Percentiles rank a stretch among this genome's conserved stretches.
These are phyloP conservation scores for Rhabdomys dilectus DNA, from an alignment of 2,113 vertebrate species.

Conservation along the genomic window DNA sequence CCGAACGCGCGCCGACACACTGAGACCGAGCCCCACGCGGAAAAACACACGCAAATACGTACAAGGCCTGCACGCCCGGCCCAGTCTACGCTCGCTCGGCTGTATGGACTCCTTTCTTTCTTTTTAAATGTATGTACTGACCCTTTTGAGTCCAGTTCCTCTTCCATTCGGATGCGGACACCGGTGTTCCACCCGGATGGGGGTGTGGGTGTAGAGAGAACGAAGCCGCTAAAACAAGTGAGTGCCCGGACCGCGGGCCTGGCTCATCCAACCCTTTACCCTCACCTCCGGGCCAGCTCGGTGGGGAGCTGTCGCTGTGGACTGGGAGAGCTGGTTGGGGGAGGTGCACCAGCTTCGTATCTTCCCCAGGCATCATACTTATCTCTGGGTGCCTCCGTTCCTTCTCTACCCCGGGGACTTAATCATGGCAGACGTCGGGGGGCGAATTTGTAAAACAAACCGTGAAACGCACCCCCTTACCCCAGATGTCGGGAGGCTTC, in stretches of 20 bases:
- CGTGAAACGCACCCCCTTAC: conserved; percentile 66
- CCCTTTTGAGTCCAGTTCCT: conserved; percentile 27
- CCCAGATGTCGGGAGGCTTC: conserved; percentile 32
- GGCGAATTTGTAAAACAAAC: conserved; percentile 81
- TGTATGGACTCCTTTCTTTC: not conserved
- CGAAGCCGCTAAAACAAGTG: conserved; percentile 3
- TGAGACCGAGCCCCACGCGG: not conserved
- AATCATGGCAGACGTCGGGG: conserved; percentile 74
- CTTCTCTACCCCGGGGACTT: conserved; percentile 70
- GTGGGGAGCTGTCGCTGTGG: not conserved
- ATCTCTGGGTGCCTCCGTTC: conserved; percentile 72
- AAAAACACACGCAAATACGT: conserved; percentile 55
- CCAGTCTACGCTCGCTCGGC: not conserved
- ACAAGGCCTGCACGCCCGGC: not conserved
- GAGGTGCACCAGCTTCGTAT: conserved; percentile 32
- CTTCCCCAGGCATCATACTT: conserved; percentile 69
- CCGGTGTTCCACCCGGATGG: not conserved
- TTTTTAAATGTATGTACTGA: not conserved
- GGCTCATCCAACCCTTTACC: not conserved
- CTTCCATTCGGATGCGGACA: conserved; percentile 15
- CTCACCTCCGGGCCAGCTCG: not conserved
- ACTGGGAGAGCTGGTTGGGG: conserved; percentile 2
- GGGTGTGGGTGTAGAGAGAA: conserved; percentile 18
- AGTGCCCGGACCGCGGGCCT: not conserved
- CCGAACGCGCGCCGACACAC: not conserved